phyloP scores from a whole-genome alignment of 2,797 vertebrate genomes.

The Squalus acanthias region DNA sequence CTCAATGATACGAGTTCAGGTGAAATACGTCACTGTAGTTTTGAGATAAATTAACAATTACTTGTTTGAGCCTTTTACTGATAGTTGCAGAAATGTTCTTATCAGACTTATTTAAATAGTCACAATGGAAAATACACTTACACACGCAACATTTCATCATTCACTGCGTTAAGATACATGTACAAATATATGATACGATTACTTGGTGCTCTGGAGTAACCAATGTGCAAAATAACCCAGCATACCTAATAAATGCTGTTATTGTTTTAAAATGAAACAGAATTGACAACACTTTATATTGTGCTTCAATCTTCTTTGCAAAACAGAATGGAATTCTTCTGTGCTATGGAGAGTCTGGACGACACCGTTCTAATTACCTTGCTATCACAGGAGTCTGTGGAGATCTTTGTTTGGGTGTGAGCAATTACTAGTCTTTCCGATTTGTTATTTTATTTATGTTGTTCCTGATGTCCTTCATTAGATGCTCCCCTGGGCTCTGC shows the following conservation, averaged over 20 bases:
- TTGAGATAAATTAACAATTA: background rate
- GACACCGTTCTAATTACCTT: slow-evolving; percentile 24
- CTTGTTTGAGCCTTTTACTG: background rate
- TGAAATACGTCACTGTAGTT: background rate
- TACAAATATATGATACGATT: background rate
- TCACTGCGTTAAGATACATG: background rate
- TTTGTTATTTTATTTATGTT: slow-evolving; percentile 39
- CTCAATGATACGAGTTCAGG: background rate
- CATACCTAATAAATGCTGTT: background rate
- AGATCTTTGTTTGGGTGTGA: slow-evolving; percentile 32
- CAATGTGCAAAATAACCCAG: background rate
- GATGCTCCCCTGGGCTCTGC: slow-evolving; percentile 42
- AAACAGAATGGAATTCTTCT: slow-evolving; percentile 3
- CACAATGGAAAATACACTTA: background rate
- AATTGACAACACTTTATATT: slow-evolving; percentile 15
- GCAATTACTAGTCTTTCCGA: slow-evolving; percentile 35
- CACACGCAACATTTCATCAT: background rate
- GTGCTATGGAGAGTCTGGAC: background rate
- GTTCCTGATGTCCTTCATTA: slow-evolving; percentile 40
- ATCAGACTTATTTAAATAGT: background rate
- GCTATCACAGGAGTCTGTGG: slow-evolving; percentile 7
- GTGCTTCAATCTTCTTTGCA: background rate
- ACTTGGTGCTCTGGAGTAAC: background rate
- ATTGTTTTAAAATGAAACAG: background rate
- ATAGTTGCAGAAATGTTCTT: background rate